Conservation (phyloP, 2,888 invertebrate species). For the Rapana venosa region DNA sequence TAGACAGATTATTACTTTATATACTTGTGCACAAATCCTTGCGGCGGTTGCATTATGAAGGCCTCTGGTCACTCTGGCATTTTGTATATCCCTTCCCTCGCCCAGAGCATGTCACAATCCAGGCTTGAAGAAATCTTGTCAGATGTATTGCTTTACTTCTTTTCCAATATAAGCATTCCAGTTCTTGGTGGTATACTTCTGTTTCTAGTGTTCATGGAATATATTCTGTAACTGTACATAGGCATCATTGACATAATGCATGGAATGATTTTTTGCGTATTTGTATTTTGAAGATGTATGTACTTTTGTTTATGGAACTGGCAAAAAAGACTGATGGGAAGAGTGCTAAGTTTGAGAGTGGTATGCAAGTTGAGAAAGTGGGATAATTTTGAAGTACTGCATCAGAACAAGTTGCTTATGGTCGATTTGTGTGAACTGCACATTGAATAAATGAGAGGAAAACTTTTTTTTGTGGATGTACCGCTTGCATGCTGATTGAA, state of each 20-base stretch:
- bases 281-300: constrained; percentile 30
- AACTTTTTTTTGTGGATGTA: not conserved
- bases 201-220: constrained; percentile 4
- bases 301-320: not conserved
- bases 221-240: not conserved
- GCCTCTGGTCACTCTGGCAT: too few relatives aligned
- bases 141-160: not conserved
- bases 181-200: constrained; percentile 20
- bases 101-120: not conserved
- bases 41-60: too few relatives aligned
- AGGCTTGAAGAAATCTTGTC: constrained; percentile 6
- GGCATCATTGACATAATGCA: not conserved
- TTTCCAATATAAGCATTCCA: constrained; percentile 25
- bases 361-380: not conserved
- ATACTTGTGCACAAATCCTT: too few relatives aligned
- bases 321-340: not conserved
- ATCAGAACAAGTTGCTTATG: constrained; percentile 22
- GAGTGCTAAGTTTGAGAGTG: not conserved
- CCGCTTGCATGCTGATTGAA: too few relatives aligned
- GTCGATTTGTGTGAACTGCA: constrained; percentile 33
- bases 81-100: too few relatives aligned
- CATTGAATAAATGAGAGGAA: constrained; percentile 26
- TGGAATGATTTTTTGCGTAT: constrained; percentile 24
- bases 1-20: not conserved
- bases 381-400: not conserved